A percentile compares a stretch with the other conserved stretches of the same genome.
Evolutionary conservation across 2,888 invertebrate genomes (phyloP).

Genomic region (Pyrrhia umbra): DNA sequence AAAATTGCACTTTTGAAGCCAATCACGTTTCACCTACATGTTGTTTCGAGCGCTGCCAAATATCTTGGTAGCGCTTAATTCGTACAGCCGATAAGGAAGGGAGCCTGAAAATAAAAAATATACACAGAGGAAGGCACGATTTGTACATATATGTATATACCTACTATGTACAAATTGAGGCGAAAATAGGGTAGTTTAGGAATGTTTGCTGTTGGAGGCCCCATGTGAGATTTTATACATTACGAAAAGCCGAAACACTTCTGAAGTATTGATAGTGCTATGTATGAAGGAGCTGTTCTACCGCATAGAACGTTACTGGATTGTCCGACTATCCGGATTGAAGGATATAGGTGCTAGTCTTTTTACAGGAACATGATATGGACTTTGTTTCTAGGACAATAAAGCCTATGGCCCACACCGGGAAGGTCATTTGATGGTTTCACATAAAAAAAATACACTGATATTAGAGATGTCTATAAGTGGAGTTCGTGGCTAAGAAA

Average conservation of each 20-base stretch:
- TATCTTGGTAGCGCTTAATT: constrained; percentile 43
- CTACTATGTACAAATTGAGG: constrained; percentile 30
- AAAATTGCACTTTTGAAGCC: constrained; percentile 26
- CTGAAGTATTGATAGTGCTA: not conserved
- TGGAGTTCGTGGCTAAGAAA: too few relatives aligned
- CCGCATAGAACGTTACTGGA: not conserved
- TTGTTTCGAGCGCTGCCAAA: constrained; percentile 37
- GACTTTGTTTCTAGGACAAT: too few relatives aligned
- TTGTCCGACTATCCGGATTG: not conserved
- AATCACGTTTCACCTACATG: constrained; percentile 26
- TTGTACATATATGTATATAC: constrained; percentile 14
- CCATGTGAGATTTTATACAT: constrained; percentile 12
- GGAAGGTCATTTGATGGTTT: too few relatives aligned
- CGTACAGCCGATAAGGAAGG: constrained; percentile 37
- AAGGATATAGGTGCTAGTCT: not conserved
- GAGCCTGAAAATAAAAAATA: constrained; percentile 40
- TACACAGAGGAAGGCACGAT: constrained; percentile 21
- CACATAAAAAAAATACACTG: too few relatives aligned
- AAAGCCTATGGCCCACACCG: too few relatives aligned
- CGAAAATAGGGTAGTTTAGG: constrained; percentile 4
- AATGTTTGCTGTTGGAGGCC: constrained; percentile 25
- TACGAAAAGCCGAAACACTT: not conserved
- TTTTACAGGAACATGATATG: too few relatives aligned
- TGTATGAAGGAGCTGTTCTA: not conserved
- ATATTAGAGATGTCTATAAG: too few relatives aligned